phyloP scores from a whole-genome alignment of 2,888 invertebrate genomes.

The Pammene aurita region DNA sequence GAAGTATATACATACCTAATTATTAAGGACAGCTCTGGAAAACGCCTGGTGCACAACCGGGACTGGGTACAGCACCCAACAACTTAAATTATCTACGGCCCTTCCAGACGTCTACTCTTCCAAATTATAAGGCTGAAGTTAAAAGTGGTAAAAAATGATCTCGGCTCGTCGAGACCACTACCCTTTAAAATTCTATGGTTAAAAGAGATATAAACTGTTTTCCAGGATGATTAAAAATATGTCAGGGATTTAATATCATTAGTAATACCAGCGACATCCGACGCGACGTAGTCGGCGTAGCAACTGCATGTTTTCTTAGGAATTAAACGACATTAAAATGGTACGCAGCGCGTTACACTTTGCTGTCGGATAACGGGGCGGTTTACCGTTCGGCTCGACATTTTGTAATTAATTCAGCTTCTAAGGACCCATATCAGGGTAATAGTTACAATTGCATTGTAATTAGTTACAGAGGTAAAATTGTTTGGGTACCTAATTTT shows the following conservation, averaged over 20 bases:
- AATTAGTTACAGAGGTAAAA: not conserved
- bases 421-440: constrained; percentile 17
- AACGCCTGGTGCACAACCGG: too few relatives aligned
- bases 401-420: constrained; percentile 51
- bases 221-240: not conserved
- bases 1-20: too few relatives aligned
- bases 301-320: constrained; percentile 44
- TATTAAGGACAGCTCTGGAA: too few relatives aligned
- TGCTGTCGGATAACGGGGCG: constrained; percentile 60
- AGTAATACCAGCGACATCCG: constrained; percentile 1
- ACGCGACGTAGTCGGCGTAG: constrained; percentile 27
- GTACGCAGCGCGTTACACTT: constrained; percentile 56
- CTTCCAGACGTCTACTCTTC: too few relatives aligned
- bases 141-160: too few relatives aligned
- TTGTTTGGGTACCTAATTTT: too few relatives aligned
- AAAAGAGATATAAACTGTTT: too few relatives aligned
- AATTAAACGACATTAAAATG: constrained; percentile 49
- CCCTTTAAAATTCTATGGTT: too few relatives aligned
- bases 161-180: too few relatives aligned
- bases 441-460: not conserved
- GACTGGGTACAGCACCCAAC: too few relatives aligned
- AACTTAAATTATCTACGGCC: too few relatives aligned
- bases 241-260: constrained; percentile 13
- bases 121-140: too few relatives aligned
- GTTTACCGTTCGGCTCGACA: constrained; percentile 65